These are phyloP conservation scores for Fissipunctia ypsillon DNA, from an alignment of 2,888 invertebrate genomes.

Conservation along the genomic window DNA sequence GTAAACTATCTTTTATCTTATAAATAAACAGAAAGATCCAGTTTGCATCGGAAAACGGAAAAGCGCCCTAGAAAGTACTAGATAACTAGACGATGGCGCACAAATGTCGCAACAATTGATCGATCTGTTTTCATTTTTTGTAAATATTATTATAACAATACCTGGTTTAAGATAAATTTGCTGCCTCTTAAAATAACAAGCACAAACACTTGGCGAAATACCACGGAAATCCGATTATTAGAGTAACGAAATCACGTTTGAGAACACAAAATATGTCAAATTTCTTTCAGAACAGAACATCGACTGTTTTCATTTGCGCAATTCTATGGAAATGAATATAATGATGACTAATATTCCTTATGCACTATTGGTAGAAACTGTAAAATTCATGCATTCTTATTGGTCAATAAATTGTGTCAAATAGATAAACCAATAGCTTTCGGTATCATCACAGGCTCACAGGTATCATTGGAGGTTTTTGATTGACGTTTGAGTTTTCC, in stretches of 20 bases:
- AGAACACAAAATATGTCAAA: slow-evolving; percentile 34
- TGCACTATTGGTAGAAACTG: slow-evolving; percentile 2
- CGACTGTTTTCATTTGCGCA: slow-evolving; percentile 53
- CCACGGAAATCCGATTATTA: slow-evolving; percentile 36
- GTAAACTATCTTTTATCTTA: not conserved
- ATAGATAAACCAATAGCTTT: slow-evolving; percentile 26
- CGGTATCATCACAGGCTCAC: not conserved
- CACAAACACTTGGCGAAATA: slow-evolving; percentile 41
- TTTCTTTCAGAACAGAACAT: slow-evolving; percentile 22
- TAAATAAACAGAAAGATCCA: slow-evolving; percentile 5
- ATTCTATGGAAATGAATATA: not conserved
- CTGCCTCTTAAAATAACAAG: slow-evolving; percentile 12
- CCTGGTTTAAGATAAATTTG: slow-evolving; percentile 39
- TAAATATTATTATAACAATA: slow-evolving; percentile 37
- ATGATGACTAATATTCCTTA: slow-evolving; percentile 38
- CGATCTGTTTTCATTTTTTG: slow-evolving; percentile 75
- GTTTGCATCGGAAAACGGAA: slow-evolving; percentile 48
- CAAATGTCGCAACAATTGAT: slow-evolving; percentile 77
- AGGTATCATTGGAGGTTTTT: not conserved
- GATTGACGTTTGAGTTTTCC: slow-evolving; percentile 13
- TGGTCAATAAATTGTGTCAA: fast-evolving
- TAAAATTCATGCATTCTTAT: not conserved
- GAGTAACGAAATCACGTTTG: slow-evolving; percentile 2
- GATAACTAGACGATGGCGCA: slow-evolving; percentile 64
- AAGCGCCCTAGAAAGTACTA: slow-evolving; percentile 67